Evolutionary conservation across 1,140 invertebrate species (phyloP).

Genomic region (Acyrthosiphon pisum): DNA sequence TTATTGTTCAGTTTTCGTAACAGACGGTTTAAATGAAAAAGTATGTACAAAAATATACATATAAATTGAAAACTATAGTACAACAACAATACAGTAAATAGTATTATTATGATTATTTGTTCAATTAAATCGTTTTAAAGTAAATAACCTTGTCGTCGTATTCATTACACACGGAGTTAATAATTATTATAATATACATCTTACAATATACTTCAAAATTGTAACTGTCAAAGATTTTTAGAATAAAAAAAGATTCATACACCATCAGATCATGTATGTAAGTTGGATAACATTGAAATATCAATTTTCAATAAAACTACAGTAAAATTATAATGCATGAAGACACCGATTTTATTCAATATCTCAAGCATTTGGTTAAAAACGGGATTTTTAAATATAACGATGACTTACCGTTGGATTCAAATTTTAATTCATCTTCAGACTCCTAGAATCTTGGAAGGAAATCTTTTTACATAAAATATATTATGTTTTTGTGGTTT

Average conservation of each 20-base stretch:
- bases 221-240: neutral
- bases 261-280: no score
- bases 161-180: neutral
- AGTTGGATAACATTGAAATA: no score
- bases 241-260: neutral
- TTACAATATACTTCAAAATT: neutral
- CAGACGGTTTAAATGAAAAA: neutral
- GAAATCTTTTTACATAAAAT: neutral
- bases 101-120: neutral
- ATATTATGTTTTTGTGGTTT: no score
- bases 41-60: neutral
- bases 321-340: no score
- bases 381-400: no score
- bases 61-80: no score
- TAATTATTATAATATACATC: neutral
- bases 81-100: neutral
- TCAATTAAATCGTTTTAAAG: neutral
- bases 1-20: neutral
- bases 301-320: neutral
- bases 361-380: no score
- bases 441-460: neutral
- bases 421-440: neutral
- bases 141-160: neutral
- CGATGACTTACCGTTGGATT: neutral
- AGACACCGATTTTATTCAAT: no score